Evolutionary conservation across 2,888 invertebrate species (phyloP).

Genomic region (Tiphia femorata): DNA sequence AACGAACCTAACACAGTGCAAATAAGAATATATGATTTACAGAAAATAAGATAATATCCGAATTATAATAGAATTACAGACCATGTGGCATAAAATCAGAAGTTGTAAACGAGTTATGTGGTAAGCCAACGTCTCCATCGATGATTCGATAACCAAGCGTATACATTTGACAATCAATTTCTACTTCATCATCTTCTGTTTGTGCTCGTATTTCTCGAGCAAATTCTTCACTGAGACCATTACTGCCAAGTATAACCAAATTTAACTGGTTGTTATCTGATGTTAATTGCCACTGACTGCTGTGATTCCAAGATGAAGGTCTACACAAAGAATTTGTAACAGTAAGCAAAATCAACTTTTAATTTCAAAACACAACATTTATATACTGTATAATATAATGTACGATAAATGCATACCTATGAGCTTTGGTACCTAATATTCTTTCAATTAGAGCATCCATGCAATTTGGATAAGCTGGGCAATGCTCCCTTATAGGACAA

Average conservation of each 20-base stretch:
- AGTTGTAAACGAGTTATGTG: constrained; percentile 84
- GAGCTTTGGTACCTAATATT: constrained; percentile 78
- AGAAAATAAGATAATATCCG: background rate
- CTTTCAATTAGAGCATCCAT: constrained; percentile 84
- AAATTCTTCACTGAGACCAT: constrained; percentile 88
- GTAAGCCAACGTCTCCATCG: constrained; percentile 85
- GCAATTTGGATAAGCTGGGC: constrained; percentile 89
- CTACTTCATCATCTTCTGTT: constrained; percentile 89
- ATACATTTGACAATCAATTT: constrained; percentile 83
- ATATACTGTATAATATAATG: background rate
- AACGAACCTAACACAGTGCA: constrained; percentile 80
- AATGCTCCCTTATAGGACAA: constrained; percentile 94
- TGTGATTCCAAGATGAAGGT: constrained; percentile 76
- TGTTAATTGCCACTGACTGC: constrained; percentile 76
- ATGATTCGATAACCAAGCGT: constrained; percentile 88
- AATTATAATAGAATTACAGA: constrained; percentile 60
- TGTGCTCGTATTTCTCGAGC: constrained; percentile 87
- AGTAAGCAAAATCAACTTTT: background rate
- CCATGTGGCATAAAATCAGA: constrained; percentile 93
- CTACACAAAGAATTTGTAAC: constrained; percentile 53
- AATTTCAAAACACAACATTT: background rate
- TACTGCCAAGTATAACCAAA: constrained; percentile 88
- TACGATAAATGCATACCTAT: constrained; percentile 71
- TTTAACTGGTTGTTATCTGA: constrained; percentile 83
- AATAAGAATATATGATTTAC: constrained; percentile 10